These are phyloP conservation scores for Abscondita cerata DNA, from an alignment of 2,888 invertebrate genomes.

Conservation along the genomic window DNA sequence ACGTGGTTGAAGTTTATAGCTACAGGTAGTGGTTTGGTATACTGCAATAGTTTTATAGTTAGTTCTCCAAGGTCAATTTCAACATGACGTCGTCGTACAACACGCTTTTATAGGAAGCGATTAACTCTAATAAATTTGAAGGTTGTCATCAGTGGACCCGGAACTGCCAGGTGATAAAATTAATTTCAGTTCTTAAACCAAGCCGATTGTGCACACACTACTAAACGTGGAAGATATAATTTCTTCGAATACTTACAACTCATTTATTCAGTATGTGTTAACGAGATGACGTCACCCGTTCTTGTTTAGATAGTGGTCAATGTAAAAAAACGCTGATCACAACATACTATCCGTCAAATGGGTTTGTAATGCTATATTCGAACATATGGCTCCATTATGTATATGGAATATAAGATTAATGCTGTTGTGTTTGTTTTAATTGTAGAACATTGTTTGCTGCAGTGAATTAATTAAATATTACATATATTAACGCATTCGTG, in stretches of 20 bases:
- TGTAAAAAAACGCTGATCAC: slow-evolving; percentile 18
- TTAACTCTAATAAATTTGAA: slow-evolving; percentile 49
- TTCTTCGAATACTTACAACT: too few species aligned
- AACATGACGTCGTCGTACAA: slow-evolving; percentile 43
- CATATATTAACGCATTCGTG: too few species aligned
- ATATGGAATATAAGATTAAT: slow-evolving; percentile 14
- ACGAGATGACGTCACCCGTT: slow-evolving; percentile 21
- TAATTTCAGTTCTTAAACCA: background rate
- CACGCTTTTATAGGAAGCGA: slow-evolving; percentile 48
- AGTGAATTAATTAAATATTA: slow-evolving; percentile 11
- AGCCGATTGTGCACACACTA: background rate
- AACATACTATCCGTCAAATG: slow-evolving; percentile 9
- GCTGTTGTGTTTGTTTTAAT: slow-evolving; percentile 11
- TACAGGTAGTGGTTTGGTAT: slow-evolving; percentile 35
- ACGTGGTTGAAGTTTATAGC: slow-evolving; percentile 33
- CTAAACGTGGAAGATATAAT: background rate
- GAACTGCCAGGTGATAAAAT: slow-evolving; percentile 29
- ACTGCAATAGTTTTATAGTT: slow-evolving; percentile 43
- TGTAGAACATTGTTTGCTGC: slow-evolving; percentile 24
- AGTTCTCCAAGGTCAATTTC: slow-evolving; percentile 44
- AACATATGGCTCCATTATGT: slow-evolving; percentile 21
- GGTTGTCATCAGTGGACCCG: slow-evolving; percentile 45
- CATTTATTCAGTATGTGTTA: slow-evolving; percentile 13
- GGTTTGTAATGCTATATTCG: slow-evolving; percentile 21
- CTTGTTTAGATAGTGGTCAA: slow-evolving; percentile 18